A percentile compares a stretch with the other conserved stretches of the same genome.
Conservation (phyloP, 2,113 vertebrate genomes). For the Corydoras maculifer region DNA sequence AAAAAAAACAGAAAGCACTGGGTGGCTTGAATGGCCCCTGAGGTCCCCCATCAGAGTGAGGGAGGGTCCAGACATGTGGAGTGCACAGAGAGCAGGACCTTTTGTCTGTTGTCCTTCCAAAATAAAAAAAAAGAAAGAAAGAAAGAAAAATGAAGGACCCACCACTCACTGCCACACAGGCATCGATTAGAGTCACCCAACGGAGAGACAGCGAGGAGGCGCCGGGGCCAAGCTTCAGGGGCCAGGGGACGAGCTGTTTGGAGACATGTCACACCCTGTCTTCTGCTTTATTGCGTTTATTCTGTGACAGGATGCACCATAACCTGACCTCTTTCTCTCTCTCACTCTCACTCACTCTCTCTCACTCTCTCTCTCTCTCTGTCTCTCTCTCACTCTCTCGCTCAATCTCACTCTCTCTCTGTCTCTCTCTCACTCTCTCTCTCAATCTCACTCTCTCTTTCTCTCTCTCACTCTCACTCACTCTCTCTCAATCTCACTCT, state of each 20-base stretch:
- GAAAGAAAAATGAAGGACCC: background rate
- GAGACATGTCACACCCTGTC: conserved; percentile 53
- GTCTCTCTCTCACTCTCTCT: conserved; percentile 1
- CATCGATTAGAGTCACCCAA: conserved; percentile 46
- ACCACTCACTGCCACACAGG: conserved; percentile 61
- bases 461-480: conserved; percentile 3
- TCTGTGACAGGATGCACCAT: conserved; percentile 44
- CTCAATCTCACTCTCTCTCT: conserved; percentile 1
- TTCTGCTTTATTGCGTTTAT: conserved; percentile 62
- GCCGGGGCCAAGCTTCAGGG: conserved; percentile 48
- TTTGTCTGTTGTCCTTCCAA: conserved; percentile 43
- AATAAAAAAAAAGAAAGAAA: conserved; percentile 18
- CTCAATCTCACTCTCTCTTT: conserved; percentile 1
- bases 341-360: background rate
- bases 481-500: background rate
- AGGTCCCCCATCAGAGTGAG: conserved; percentile 58
- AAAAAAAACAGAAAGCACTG: conserved; percentile 59
- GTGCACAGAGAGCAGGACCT: conserved; percentile 44
- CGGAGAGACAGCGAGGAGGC: conserved; percentile 62
- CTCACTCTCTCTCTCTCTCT: conserved; percentile 13
- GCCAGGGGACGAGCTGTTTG: conserved; percentile 26
- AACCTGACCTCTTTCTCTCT: conserved; percentile 13
- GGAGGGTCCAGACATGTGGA: conserved; percentile 50
- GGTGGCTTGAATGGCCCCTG: conserved; percentile 63
- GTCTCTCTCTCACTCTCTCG: background rate